These are phyloP conservation scores for Leucoptera coffeella DNA, from an alignment of 2,888 invertebrate species.

Conservation along the genomic window DNA sequence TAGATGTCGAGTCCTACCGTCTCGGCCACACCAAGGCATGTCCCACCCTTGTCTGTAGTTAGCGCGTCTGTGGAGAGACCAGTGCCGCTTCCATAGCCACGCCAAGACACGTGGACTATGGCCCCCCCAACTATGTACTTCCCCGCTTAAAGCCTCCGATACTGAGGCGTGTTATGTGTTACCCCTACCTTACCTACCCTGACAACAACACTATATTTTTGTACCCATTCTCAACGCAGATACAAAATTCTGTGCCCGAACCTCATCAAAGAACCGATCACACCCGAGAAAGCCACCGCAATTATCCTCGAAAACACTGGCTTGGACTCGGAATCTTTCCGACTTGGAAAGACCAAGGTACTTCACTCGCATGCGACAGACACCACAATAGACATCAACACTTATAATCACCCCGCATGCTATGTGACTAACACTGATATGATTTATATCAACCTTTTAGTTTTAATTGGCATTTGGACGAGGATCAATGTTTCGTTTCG, in stretches of 20 bases:
- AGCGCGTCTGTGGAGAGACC: no score
- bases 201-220: conserved; percentile 42
- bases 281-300: conserved; percentile 72
- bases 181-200: conserved; percentile 12
- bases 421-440: no score
- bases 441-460: no score
- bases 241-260: conserved; percentile 99
- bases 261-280: conserved; percentile 66
- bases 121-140: no score
- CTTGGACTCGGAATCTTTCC: conserved; percentile 89
- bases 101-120: no score
- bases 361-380: no score
- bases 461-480: no score
- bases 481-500: no score
- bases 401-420: no score
- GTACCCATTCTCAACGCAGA: conserved; percentile 64
- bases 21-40: conserved; percentile 98
- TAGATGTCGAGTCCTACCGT: conserved; percentile 90
- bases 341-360: conserved; percentile 96
- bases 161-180: conserved; percentile 23
- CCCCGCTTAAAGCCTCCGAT: no score
- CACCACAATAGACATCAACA: neutral
- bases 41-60: conserved; percentile 31
- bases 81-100: no score
- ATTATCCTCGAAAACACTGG: conserved; percentile 76